Evolutionary conservation across 2,888 invertebrate species (phyloP), one percentile per base, ranked within the genome.

Genomic region (Zaprionus bogoriensis): DNA sequence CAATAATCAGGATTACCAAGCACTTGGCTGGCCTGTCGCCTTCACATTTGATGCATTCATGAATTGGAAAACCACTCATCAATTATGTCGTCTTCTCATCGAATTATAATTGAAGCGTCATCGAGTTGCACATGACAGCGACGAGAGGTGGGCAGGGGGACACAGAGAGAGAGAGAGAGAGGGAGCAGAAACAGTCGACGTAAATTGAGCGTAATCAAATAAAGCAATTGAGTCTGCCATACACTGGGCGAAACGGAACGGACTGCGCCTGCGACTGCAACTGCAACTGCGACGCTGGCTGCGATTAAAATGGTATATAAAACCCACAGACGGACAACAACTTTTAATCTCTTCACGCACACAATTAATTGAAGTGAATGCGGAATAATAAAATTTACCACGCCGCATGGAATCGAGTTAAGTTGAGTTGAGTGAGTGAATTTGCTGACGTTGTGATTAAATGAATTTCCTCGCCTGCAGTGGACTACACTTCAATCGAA

Each of bases 81-180:
- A 81, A 78, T 84, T 77, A 81, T 77, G 52, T 60, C 58, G 74
- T 28, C 77, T 62, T 70, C 74, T 77, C 74, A 77, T 65, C 81
- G 62, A 53, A 62, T 54, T 39, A 63, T 81, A 84, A 84, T 84
- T 78, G 82, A 74, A 81, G 58, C 51, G 52, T 63, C 71, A 81
- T 71, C 55, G 50, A 65, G 48, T 44, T 70, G 57, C 57, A 41
- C n/a, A 39, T 46, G 58, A 58, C 74, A 50, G 53, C 47, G 30
- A 55, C 38, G 27, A 12, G 44, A 19, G 9, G n/a, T n/a, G n/a
- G n/a, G n/a, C n/a, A 20, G 25, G 17, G 36, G 10, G 32, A 50
- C 20, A n/a, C 28, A 19, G 22, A 41, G 20, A 28, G 32, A 36
- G 14, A 14, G 32, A 14, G 32, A 5, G 7, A 36, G 32, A 4